Evolutionary conservation across 2,113 vertebrate species (phyloP).

Genomic region (Notechis scutatus): DNA sequence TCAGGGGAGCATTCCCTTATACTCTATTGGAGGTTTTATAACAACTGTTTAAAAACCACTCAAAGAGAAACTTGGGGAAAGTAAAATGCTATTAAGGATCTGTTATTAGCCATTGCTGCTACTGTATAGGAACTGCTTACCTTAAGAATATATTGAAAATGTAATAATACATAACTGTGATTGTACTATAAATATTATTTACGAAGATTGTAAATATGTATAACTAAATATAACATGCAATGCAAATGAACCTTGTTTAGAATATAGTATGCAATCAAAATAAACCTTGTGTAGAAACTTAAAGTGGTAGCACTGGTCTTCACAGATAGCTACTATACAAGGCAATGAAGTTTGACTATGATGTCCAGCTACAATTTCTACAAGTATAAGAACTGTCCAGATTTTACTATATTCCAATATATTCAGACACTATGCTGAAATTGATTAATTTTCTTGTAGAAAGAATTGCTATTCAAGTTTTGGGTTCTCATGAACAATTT

Average conservation of each 20-base stretch:
- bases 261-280: neutral
- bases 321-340: neutral
- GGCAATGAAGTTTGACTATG: neutral
- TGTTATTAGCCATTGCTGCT: neutral
- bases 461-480: neutral
- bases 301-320: neutral
- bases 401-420: neutral
- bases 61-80: neutral
- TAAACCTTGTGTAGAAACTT: neutral
- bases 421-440: neutral
- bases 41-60: neutral
- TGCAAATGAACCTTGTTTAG: neutral
- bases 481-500: neutral
- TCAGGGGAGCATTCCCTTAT: neutral
- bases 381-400: neutral
- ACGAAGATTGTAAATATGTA: neutral
- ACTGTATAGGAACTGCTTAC: neutral
- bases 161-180: neutral
- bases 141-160: neutral
- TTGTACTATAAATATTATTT: neutral
- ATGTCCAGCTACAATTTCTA: neutral
- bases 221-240: neutral
- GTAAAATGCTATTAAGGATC: neutral
- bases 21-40: neutral
- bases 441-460: neutral